Base-by-base conservation (phyloP, 2,113 vertebrate species). In the Eclectus roratus region DNA sequence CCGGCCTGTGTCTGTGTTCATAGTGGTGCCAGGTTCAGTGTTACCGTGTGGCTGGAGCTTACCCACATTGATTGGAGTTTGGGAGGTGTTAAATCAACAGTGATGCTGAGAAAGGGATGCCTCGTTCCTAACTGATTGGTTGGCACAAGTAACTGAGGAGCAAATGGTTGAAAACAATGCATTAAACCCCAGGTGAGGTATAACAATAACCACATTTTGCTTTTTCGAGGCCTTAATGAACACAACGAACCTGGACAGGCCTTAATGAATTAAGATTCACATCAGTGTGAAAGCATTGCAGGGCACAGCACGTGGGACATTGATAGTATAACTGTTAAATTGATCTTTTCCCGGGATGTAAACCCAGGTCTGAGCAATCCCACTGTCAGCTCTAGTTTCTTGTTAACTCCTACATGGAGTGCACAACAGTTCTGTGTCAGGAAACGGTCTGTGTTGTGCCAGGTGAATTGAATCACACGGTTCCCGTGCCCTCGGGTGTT, bases 221-320 rank as follows among this genome's bases (percentile, higher is more conserved):
- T 76, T 91, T 89, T 44, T 60, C 0, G 74, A 91, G 95, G 95
- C 92, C 95, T 96, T 97, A 96, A 96, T 89, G 84, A 93, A 65
- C 49, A 60, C 65, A 69, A 71, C 24, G 72, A 91, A 80, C 35
- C 85, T 95, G 72, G 86, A 41, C 70, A 39, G 88, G 92, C 90
- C 84, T 95, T 94, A 96, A 81, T 43, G 21, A 91, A 4, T 70
- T 33, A 80, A 64, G 77, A 63, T 70, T 50, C 72, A 37, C 5
- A 27, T 37, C 11, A 41, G 53, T 64, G 61, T 90, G 78, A 24
- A 33, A 79, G 86, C 84, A 33, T 2, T 1, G 70, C 70, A 58
- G 73, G 88, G 74, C 66, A 72, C 70, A 52, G 76, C 81, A 53
- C 80, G 1, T 81, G 39, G 52, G 23, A 43, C 21, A n/a, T 28